These are phyloP conservation scores for Macrosoma leucophasiata DNA, from an alignment of 2,888 invertebrate species.

Conservation along the genomic window DNA sequence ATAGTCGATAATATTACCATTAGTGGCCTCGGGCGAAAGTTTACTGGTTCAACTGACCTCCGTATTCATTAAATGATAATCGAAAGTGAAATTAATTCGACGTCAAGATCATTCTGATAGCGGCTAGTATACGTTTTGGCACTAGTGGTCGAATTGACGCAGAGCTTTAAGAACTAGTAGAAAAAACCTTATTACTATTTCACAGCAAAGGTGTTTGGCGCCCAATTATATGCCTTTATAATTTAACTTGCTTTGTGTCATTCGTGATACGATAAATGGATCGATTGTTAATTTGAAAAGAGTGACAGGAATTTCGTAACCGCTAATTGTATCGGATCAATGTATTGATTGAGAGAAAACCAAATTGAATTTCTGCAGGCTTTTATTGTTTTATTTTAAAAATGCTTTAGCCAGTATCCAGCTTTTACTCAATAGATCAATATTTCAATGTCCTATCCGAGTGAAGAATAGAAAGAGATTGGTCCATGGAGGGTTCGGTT, in stretches of 20 bases:
- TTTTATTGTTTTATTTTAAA: too few species aligned
- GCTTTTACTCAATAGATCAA: too few species aligned
- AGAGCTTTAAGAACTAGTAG: too few species aligned
- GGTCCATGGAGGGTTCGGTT: too few species aligned
- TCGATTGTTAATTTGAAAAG: conserved; percentile 10
- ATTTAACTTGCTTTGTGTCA: conserved; percentile 27
- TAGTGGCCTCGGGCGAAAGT: conserved; percentile 59
- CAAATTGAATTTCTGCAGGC: conserved; percentile 15
- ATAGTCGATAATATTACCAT: conserved; percentile 50
- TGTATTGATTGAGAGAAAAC: conserved; percentile 9
- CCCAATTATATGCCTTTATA: too few species aligned
- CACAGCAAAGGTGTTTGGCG: too few species aligned
- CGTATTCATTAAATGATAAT: conserved; percentile 63
- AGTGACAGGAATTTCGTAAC: conserved; percentile 21
- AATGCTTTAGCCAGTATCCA: too few species aligned
- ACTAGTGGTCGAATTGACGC: too few species aligned
- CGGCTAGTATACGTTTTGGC: conserved; percentile 42
- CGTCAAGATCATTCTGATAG: conserved; percentile 49
- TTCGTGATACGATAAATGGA: conserved; percentile 23
- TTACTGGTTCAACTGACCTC: conserved; percentile 52
- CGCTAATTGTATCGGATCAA: conserved; percentile 1
- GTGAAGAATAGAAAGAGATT: too few species aligned
- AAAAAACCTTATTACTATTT: too few species aligned
- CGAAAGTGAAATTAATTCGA: conserved; percentile 69
- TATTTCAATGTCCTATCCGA: too few species aligned